Evolutionary conservation across 2,888 invertebrate genomes (phyloP).

Genomic region (Drosophila greeni): DNA sequence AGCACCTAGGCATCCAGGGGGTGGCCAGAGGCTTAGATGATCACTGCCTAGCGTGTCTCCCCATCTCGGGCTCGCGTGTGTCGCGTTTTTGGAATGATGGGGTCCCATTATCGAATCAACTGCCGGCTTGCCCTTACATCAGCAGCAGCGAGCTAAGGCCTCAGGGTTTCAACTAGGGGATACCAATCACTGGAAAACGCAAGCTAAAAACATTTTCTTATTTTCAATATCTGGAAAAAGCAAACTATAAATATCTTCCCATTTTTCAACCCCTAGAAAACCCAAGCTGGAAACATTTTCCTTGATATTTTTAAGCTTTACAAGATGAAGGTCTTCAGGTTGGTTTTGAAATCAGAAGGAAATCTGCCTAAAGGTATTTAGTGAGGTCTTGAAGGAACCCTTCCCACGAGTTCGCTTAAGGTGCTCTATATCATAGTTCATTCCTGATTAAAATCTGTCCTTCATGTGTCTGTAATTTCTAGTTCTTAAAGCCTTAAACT

Average conservation of each 20-base stretch:
- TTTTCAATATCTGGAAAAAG: background rate
- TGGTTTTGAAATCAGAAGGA: no score
- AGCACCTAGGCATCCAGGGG: background rate
- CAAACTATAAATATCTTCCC: background rate
- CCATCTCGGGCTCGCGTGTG: slow-evolving; percentile 7
- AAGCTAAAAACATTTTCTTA: background rate
- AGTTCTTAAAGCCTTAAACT: background rate
- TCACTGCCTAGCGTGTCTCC: background rate
- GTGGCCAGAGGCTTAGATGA: background rate
- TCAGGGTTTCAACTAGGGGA: background rate
- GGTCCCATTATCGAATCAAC: slow-evolving; percentile 28
- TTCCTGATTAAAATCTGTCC: background rate
- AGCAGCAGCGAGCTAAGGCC: background rate
- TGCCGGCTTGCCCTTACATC: background rate
- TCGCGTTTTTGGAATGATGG: background rate
- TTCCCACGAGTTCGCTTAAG: no score
- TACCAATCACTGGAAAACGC: background rate
- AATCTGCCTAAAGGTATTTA: no score
- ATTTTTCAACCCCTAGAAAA: background rate
- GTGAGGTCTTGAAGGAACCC: no score
- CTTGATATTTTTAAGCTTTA: background rate
- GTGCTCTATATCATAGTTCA: background rate
- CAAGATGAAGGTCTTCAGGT: background rate
- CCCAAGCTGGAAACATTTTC: background rate
- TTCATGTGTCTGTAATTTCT: background rate